phyloP scores from a whole-genome alignment of 2,797 vertebrate genomes.

The Lindbergichthys nudifrons region DNA sequence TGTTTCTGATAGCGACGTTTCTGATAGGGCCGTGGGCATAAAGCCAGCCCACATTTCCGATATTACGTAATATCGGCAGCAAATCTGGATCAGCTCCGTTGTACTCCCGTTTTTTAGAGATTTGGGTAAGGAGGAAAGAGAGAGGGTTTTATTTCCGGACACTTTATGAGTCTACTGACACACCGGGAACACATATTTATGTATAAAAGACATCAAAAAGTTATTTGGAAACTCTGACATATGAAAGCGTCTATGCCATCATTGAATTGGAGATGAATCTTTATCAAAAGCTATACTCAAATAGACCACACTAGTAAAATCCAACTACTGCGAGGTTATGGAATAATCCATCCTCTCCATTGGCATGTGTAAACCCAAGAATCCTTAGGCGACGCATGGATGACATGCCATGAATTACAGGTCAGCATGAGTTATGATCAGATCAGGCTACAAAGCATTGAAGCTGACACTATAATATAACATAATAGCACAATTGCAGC shows the following conservation, averaged over 20 bases:
- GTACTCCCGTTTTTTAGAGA: no score
- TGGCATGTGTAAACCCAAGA: constrained; percentile 50
- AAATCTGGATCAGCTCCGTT: no score
- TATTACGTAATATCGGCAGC: no score
- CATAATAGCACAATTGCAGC: constrained; percentile 57
- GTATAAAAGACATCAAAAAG: no score
- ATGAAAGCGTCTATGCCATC: constrained; percentile 35
- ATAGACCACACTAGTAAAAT: constrained; percentile 51
- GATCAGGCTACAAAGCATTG: constrained; percentile 55
- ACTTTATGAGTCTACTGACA: no score
- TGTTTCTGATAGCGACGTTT: no score
- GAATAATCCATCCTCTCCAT: constrained; percentile 44
- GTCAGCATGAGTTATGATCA: constrained; percentile 57
- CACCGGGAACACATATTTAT: no score
- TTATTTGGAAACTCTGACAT: constrained; percentile 48
- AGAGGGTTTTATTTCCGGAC: no score
- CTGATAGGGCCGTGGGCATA: no score
- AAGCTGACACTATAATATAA: constrained; percentile 54
- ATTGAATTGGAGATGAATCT: constrained; percentile 33
- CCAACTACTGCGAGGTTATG: constrained; percentile 42
- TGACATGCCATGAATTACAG: constrained; percentile 61
- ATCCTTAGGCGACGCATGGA: constrained; percentile 53
- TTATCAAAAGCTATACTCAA: constrained; percentile 27
- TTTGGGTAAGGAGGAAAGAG: no score
- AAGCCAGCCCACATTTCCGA: no score